A percentile compares a stretch with the other conserved stretches of the same genome.
These are phyloP conservation scores for Toxostoma redivivum DNA, from an alignment of 2,113 vertebrate species.

Conservation along the genomic window DNA sequence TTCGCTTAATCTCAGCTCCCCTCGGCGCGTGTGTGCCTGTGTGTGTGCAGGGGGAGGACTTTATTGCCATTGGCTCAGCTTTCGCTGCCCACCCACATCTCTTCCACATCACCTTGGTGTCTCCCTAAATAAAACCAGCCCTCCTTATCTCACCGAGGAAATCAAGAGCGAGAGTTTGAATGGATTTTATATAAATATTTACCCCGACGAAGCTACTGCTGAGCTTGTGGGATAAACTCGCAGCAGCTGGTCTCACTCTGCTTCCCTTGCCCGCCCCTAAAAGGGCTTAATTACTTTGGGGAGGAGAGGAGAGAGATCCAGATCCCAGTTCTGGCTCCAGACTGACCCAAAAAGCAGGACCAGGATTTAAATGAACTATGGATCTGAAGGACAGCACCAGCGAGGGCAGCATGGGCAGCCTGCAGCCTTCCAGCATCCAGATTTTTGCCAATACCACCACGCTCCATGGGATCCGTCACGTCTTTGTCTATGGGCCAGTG, in stretches of 20 bases:
- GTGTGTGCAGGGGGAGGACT: conserved; percentile 75
- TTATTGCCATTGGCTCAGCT: conserved; percentile 78
- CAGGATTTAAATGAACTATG: conserved; percentile 70
- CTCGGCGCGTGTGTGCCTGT: conserved; percentile 51
- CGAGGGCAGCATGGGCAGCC: conserved; percentile 83
- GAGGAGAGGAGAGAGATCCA: conserved; percentile 8
- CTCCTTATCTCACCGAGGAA: conserved; percentile 80
- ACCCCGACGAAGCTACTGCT: conserved; percentile 53
- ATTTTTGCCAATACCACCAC: conserved; percentile 90
- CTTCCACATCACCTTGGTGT: conserved; percentile 86
- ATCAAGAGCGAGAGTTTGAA: conserved; percentile 81
- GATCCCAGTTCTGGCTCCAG: background rate
- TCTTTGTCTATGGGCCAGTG: conserved; percentile 88
- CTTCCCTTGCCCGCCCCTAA: background rate
- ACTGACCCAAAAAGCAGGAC: conserved; percentile 62
- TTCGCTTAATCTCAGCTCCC: conserved; percentile 68
- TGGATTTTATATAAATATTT: conserved; percentile 80
- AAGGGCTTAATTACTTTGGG: conserved; percentile 31
- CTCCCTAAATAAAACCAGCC: conserved; percentile 84
- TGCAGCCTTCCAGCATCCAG: conserved; percentile 89
- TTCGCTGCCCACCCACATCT: conserved; percentile 79
- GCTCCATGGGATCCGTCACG: conserved; percentile 90
- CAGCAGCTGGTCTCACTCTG: conserved; percentile 32
- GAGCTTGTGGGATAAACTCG: conserved; percentile 59
- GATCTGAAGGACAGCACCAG: conserved; percentile 93